Base-by-base conservation (phyloP, 2,888 invertebrate species). In the Drosophila dives region DNA sequence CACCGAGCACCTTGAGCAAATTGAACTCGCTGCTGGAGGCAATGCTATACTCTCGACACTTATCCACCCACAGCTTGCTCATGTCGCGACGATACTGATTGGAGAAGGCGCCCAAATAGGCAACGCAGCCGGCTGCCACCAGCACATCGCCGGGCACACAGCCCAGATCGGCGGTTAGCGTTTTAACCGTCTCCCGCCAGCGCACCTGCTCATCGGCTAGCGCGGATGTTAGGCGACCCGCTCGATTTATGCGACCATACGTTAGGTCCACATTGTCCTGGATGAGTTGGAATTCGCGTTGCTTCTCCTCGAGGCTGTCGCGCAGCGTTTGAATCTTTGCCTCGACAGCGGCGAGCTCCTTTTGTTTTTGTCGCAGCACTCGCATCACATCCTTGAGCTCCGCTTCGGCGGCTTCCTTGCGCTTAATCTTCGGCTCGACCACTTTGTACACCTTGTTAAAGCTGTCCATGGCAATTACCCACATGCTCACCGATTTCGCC, bases 31-130 rank as follows among this genome's bases (percentile, higher is more conserved):
- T 92, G 0, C 97, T 96, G 0, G 96, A 95, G 0, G 96, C 96
- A 82, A 98, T 96, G 53, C 94, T 93, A 4, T 95, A 93, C 26
- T 94, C 93, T 10, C 93, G 92, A 86, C 97, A 97, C 70, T 95
- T 94, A 0, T 90, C 76, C 12, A 96, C 94, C 98, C 98, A 98
- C 62, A 94, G 91, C 0, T 91, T 69, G 15, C 96, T 94, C 34
- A 98, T 94, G 70, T 95, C 95, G 60, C 94, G 94, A 4, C 97
- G 94, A 91, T 96, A 97, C 63, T 92, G 93, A 53, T 95, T 94
- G 0, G 98, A 97, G 91, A 98, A 99, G 2, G 98, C 97, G 0
- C 98, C 99, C 53, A 98, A 94, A 93, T 99, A 99, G 1, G 98
- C 98, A 48, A 99, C 96, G 79, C 96, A 97, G 3, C 96, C 97